A percentile compares a stretch with the other conserved stretches of the same genome.
These are phyloP conservation scores for Oasisia sp. DNA, from an alignment of 2,888 invertebrate species.

Conservation along the genomic window DNA sequence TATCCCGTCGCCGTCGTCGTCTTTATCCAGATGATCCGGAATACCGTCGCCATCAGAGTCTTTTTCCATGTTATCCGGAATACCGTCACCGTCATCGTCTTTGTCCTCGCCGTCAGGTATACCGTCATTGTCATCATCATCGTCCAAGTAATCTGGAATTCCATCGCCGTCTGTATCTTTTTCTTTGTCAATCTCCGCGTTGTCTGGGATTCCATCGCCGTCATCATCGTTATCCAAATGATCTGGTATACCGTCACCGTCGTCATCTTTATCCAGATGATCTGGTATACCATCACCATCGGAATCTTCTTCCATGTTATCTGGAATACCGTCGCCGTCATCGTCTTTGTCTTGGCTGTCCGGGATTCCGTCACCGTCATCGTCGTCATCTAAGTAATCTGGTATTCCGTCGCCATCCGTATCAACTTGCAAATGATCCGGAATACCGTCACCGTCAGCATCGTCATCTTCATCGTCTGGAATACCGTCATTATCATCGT, in stretches of 20 bases:
- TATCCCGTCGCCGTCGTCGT: conserved; percentile 57
- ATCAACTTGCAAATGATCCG: conserved; percentile 40
- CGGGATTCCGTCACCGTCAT: conserved; percentile 43
- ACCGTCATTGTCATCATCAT: conserved; percentile 44
- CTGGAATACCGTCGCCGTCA: conserved; percentile 43
- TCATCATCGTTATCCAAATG: conserved; percentile 41
- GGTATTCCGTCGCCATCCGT: conserved; percentile 60
- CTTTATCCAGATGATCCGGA: conserved; percentile 53
- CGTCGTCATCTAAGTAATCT: conserved; percentile 49
- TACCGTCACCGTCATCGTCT: conserved; percentile 38
- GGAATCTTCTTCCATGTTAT: conserved; percentile 38
- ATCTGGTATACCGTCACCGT: conserved; percentile 43
- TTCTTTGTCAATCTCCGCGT: conserved; percentile 42
- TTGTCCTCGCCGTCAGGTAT: conserved; percentile 38
- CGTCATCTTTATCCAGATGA: conserved; percentile 38
- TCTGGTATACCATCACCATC: conserved; percentile 55
- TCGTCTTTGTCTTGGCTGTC: conserved; percentile 34
- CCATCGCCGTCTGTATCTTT: conserved; percentile 40
- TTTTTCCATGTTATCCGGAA: conserved; percentile 46
- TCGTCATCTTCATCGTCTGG: conserved; percentile 45
- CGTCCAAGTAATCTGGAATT: conserved; percentile 34
- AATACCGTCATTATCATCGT: conserved; percentile 54
- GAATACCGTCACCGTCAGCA: conserved; percentile 52
- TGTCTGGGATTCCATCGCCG: conserved; percentile 43
- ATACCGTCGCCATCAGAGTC: conserved; percentile 62